Percentiles rank a stretch among this genome's conserved stretches.
Evolutionary conservation across 2,888 invertebrate species (phyloP).

Genomic region (Diarsia mendica): DNA sequence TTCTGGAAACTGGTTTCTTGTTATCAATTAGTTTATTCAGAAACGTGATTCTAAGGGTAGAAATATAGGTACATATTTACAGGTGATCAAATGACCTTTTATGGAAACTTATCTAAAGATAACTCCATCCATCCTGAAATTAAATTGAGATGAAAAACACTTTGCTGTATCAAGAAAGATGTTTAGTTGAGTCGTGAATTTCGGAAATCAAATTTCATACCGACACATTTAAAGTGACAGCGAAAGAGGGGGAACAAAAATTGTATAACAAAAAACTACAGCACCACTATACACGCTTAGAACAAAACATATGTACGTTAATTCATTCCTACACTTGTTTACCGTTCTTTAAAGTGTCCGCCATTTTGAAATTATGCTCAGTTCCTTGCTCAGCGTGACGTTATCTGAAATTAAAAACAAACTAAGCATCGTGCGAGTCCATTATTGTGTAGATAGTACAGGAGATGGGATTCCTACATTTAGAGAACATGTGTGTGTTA

Average conservation of each 20-base stretch:
- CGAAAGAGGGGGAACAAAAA: neutral
- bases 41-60: neutral
- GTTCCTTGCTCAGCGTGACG: constrained; percentile 57
- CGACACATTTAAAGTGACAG: constrained; percentile 6
- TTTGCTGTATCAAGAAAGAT: neutral
- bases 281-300: neutral
- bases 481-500: constrained; percentile 24
- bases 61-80: neutral
- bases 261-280: neutral
- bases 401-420: constrained; percentile 66
- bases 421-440: constrained; percentile 50
- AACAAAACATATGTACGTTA: neutral
- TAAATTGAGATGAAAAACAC: neutral
- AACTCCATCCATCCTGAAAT: neutral
- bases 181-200: neutral
- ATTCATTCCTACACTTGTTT: constrained; percentile 9
- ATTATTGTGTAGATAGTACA: constrained; percentile 47
- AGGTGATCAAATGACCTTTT: neutral
- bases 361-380: constrained; percentile 57
- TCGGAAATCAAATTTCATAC: neutral
- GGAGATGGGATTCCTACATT: constrained; percentile 25
- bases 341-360: constrained; percentile 34
- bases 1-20: neutral
- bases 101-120: neutral
- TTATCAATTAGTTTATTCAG: neutral